These are phyloP conservation scores for Ameiurus melas DNA, from an alignment of 2,113 vertebrate species.

Conservation along the genomic window DNA sequence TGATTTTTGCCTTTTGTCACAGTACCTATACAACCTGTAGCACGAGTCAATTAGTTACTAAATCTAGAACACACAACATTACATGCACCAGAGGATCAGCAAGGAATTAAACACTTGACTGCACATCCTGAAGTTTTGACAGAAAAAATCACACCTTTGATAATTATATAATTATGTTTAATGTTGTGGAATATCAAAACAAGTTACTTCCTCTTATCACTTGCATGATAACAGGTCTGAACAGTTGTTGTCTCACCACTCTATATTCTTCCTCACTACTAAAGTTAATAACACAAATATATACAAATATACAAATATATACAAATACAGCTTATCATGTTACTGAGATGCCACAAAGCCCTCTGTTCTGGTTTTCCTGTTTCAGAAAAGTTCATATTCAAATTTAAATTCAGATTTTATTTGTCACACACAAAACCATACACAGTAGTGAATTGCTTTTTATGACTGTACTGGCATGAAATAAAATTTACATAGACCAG, in stretches of 20 bases:
- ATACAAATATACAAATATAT: too few species aligned
- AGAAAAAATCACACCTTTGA: neutral
- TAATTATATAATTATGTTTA: neutral
- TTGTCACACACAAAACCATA: too few species aligned
- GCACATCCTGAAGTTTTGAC: neutral
- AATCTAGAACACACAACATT: slow-evolving; percentile 5
- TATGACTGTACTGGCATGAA: too few species aligned
- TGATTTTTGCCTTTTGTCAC: slow-evolving; percentile 2
- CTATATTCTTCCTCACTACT: neutral
- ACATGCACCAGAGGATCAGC: neutral
- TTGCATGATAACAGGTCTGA: neutral
- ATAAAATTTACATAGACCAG: too few species aligned
- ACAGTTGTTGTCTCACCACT: neutral
- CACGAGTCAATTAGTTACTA: neutral
- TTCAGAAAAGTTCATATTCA: neutral
- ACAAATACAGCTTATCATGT: too few species aligned
- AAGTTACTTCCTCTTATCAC: neutral
- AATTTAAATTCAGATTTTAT: too few species aligned
- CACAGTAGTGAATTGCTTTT: too few species aligned
- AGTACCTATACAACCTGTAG: neutral
- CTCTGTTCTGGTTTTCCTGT: neutral
- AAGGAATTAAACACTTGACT: slow-evolving; percentile 5
- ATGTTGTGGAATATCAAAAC: slow-evolving; percentile 14
- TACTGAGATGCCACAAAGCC: neutral
- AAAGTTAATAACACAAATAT: neutral